Percentiles rank a stretch among this genome's conserved stretches.
phyloP scores from a whole-genome alignment of 2,797 vertebrate species.

The Premnoplex brunnescens region DNA sequence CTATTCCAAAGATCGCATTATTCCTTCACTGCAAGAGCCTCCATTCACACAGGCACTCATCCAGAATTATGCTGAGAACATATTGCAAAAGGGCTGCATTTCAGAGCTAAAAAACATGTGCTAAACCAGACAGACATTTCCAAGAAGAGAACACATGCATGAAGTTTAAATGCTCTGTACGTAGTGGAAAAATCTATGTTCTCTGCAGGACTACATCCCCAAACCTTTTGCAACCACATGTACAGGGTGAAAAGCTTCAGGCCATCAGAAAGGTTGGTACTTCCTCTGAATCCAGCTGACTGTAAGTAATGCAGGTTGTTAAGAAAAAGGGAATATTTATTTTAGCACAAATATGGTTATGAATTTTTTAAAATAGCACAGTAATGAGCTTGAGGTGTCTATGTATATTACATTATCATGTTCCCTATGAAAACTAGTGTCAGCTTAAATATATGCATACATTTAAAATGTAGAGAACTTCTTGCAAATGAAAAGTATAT shows the following conservation, averaged over 20 bases:
- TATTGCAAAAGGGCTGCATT: slow-evolving; percentile 12
- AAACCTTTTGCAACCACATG: not conserved
- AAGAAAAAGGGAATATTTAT: not conserved
- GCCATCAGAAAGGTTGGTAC: not conserved
- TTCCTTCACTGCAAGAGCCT: not conserved
- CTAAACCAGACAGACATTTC: slow-evolving; percentile 3
- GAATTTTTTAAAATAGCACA: slow-evolving; percentile 4
- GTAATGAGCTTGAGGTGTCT: slow-evolving; percentile 16
- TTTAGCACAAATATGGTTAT: not conserved
- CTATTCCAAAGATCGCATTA: not conserved
- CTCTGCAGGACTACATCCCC: not conserved
- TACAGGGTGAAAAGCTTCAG: not conserved
- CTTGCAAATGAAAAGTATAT: not conserved
- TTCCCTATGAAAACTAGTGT: not conserved
- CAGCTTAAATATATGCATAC: not conserved
- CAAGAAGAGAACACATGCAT: not conserved
- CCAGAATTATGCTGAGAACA: slow-evolving; percentile 38
- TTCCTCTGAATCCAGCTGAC: not conserved
- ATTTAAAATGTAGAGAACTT: not conserved
- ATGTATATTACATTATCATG: not conserved
- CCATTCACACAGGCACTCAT: slow-evolving; percentile 24
- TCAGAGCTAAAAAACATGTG: not conserved
- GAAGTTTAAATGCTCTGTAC: not conserved
- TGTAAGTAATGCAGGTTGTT: not conserved
- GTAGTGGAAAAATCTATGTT: accelerated